phyloP scores from a whole-genome alignment of 2,888 invertebrate genomes.

The Crocallis elinguaria region DNA sequence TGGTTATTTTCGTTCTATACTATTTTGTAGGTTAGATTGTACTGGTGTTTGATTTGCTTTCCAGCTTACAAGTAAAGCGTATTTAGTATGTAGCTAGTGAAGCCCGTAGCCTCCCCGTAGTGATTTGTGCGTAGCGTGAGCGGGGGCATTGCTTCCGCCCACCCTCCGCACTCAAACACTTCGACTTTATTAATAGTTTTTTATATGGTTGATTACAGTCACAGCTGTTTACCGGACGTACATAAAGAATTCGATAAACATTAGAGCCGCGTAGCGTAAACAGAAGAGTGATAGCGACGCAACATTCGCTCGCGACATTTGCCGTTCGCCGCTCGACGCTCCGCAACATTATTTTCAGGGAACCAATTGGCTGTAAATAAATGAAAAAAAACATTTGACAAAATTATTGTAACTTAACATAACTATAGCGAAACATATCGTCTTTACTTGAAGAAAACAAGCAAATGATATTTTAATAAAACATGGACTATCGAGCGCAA shows the following conservation, averaged over 20 bases:
- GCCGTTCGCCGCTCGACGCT: conserved; percentile 31
- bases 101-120: conserved; percentile 37
- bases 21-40: conserved; percentile 6
- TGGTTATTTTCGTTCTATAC: conserved; percentile 5
- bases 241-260: conserved; percentile 76
- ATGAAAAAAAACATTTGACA: conserved; percentile 5
- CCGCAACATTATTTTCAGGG: conserved; percentile 30
- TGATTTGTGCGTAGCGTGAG: conserved; percentile 49
- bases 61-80: conserved; percentile 30
- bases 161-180: conserved; percentile 50
- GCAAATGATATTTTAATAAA: background rate
- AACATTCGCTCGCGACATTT: conserved; percentile 28
- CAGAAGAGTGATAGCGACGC: conserved; percentile 52
- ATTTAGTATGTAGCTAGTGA: conserved; percentile 27
- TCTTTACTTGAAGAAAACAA: background rate
- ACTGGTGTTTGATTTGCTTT: conserved; percentile 44
- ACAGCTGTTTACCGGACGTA: conserved; percentile 88
- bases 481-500: too few species aligned
- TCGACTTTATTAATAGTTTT: conserved; percentile 62
- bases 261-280: conserved; percentile 66
- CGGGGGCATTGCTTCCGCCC: conserved; percentile 52
- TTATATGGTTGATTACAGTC: conserved; percentile 85
- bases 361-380: conserved; percentile 25
- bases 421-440: background rate
- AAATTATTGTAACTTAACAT: conserved; percentile 16